Evolutionary conservation across 1,140 invertebrate species (phyloP).

Genomic region (Caenorhabditis tropicalis): DNA sequence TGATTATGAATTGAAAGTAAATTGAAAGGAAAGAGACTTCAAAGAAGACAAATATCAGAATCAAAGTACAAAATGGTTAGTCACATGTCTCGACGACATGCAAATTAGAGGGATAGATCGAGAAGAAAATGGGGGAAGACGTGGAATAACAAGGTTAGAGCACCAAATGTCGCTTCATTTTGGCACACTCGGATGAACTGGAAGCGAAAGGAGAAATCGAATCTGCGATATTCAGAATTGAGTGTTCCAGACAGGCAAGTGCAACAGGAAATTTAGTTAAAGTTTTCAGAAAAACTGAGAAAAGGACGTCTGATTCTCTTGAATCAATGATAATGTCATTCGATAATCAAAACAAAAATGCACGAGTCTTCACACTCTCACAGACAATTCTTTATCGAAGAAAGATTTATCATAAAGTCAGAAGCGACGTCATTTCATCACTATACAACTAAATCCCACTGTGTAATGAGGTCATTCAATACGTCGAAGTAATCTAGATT

Average conservation of each 20-base stretch:
- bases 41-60: neutral
- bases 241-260: too few species aligned
- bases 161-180: constrained; percentile 36
- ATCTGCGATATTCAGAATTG: neutral
- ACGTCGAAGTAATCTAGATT: too few species aligned
- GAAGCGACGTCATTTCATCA: too few species aligned
- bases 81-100: neutral
- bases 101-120: neutral
- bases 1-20: constrained; percentile 19
- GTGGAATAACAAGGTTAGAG: constrained; percentile 8
- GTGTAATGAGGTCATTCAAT: too few species aligned
- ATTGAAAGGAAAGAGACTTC: neutral
- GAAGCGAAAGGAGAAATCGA: neutral
- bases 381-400: too few species aligned
- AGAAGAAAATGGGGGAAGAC: neutral
- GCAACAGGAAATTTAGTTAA: neutral
- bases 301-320: too few species aligned
- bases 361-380: too few species aligned
- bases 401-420: too few species aligned
- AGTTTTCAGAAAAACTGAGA: too few species aligned
- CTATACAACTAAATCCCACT: too few species aligned
- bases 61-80: neutral
- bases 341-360: too few species aligned
- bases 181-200: neutral
- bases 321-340: too few species aligned